Base-by-base conservation (phyloP, 37 sponge, comb jelly and placozoan genomes). In the Ephydatia muelleri region DNA sequence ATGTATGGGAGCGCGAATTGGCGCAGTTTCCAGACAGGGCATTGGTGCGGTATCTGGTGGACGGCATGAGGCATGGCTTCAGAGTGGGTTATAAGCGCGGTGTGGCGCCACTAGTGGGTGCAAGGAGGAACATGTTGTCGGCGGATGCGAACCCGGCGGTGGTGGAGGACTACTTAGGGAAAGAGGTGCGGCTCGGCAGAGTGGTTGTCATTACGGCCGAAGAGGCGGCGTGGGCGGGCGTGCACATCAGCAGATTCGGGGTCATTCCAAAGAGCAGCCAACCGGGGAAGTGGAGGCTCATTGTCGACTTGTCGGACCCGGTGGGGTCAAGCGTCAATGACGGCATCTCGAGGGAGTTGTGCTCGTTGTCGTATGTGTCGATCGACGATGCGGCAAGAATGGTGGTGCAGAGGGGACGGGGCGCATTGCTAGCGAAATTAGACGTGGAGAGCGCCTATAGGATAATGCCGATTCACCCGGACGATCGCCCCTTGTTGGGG, bases 181-280 rank as follows among this genome's bases (percentile, higher is more conserved):
- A 49, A 2, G 84, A 84, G 26, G 35, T 38, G 27, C 27, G 33
- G 0, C 14, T 67, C 28, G 84, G 77, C 29, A 29, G 84, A 2
- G 68, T 84, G 38, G 78, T 49, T 5, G 85, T 77, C 11, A 76
- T 77, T 19, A n/a, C 67, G 2, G 6, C n/a, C 0, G 14, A n/a
- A 49, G 57, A 27, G 8, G 6, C 38, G 6, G n/a, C n/a, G n/a
- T n/a, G n/a, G n/a, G 0, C 0, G 6, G 8, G 40, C 19, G 28
- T 75, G 21, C 84, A 84, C 26, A 84, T 84, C 76, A 84, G 70
- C 77, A 75, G 77, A 30, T 84, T 84, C 30, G 84, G 84, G 25
- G 84, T 84, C 3, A 84, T 84, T 14, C 84, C 84, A 6, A 84
- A 84, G 39, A 25, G 27, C 6, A 43, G 37, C 23, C 76, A 78